These are phyloP conservation scores for Guaruba guarouba DNA, from an alignment of 2,113 vertebrate species.

Conservation along the genomic window DNA sequence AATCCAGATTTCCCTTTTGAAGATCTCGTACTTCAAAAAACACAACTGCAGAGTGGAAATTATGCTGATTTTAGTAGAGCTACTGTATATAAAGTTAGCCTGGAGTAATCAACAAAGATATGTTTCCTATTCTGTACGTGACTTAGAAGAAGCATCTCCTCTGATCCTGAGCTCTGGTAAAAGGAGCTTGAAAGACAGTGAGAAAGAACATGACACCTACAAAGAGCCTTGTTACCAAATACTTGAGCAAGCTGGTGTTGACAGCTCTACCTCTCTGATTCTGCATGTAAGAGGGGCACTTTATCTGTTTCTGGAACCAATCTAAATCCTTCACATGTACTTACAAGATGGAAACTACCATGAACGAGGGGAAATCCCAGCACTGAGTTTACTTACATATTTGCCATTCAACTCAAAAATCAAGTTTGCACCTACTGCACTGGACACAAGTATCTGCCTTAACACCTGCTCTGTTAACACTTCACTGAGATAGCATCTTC, in stretches of 20 bases:
- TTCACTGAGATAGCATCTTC: background rate
- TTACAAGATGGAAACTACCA: background rate
- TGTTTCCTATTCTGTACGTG: background rate
- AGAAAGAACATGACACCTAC: background rate
- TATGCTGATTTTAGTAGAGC: background rate
- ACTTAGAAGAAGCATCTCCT: background rate
- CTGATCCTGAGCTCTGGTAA: background rate
- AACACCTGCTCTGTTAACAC: background rate
- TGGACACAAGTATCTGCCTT: background rate
- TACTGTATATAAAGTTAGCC: background rate
- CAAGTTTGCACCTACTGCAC: background rate
- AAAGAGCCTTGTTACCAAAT: background rate
- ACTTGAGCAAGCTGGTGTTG: background rate
- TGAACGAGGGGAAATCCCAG: background rate
- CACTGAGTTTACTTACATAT: background rate
- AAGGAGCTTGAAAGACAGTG: background rate
- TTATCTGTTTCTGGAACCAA: background rate
- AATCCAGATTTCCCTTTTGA: background rate
- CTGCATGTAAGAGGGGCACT: background rate
- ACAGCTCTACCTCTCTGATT: background rate
- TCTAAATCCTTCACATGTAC: background rate
- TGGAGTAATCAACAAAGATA: background rate
- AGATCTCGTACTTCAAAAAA: background rate
- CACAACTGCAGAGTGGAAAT: background rate
- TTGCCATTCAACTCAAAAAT: background rate